These are phyloP conservation scores for Rhingia campestris DNA, from an alignment of 2,888 invertebrate species.

Conservation along the genomic window DNA sequence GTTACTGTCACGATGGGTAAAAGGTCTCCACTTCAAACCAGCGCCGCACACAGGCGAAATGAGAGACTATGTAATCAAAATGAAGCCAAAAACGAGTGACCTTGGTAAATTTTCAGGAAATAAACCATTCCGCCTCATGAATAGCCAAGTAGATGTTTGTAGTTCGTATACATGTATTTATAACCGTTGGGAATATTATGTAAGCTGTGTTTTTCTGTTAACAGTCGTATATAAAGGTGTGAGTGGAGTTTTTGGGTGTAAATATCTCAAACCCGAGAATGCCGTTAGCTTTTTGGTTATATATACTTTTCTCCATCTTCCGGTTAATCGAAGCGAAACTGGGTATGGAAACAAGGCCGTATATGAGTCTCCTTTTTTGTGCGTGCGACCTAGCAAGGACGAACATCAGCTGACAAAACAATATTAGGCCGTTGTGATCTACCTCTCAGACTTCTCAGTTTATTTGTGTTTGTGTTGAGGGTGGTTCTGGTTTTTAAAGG, in stretches of 20 bases:
- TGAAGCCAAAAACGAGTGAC: conserved; percentile 45
- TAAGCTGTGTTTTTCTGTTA: conserved; percentile 34
- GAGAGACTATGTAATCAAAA: conserved; percentile 29
- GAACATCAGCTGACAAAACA: conserved; percentile 72
- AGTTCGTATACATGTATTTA: conserved; percentile 50
- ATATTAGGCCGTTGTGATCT: conserved; percentile 23
- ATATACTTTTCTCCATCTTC: conserved; percentile 30
- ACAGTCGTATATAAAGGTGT: neutral
- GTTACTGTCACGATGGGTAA: conserved; percentile 7
- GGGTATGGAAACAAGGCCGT: conserved; percentile 25
- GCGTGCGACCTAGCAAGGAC: conserved; percentile 63
- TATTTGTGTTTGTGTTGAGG: neutral
- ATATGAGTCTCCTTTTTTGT: conserved; percentile 18
- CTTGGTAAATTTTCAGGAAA: conserved; percentile 73
- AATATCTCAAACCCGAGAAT: conserved; percentile 20
- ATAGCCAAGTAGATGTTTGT: conserved; percentile 57
- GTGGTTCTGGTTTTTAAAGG: neutral
- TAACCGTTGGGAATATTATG: conserved; percentile 55
- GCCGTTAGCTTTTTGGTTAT: conserved; percentile 23
- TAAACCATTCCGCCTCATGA: conserved; percentile 59
- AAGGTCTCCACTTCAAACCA: conserved; percentile 9
- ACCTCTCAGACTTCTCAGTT: neutral
- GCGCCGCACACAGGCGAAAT: neutral
- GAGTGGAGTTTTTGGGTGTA: conserved; percentile 1
- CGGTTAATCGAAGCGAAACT: conserved; percentile 40